Conservation (phyloP, 2,113 vertebrate genomes). For the Spilogale gracilis region DNA sequence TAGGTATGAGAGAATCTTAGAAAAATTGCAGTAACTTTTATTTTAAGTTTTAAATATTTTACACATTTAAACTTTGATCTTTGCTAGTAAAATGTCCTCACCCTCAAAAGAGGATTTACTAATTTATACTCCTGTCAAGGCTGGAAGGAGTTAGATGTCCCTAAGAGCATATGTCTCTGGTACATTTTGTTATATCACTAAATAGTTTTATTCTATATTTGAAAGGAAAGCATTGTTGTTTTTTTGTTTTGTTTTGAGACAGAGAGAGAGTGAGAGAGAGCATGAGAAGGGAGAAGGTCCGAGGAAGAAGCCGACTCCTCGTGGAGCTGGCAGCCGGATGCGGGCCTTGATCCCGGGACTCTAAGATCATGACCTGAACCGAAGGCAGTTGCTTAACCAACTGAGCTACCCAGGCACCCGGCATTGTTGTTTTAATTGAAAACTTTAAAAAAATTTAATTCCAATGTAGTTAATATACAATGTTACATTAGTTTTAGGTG, state of each 20-base stretch:
- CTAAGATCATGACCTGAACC: too few relatives aligned
- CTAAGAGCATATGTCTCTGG: background rate
- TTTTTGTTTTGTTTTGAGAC: background rate
- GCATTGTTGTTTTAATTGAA: background rate
- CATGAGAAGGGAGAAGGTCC: too few relatives aligned
- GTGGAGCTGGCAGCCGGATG: too few relatives aligned
- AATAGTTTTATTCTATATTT: background rate
- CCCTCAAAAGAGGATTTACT: background rate
- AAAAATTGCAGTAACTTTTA: background rate
- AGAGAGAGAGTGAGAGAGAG: too few relatives aligned
- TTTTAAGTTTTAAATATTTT: background rate
- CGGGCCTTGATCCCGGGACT: too few relatives aligned
- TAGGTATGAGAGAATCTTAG: background rate
- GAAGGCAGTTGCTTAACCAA: too few relatives aligned
- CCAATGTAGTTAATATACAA: background rate
- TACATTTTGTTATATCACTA: background rate
- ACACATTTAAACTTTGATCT: background rate
- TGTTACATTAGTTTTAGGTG: background rate
- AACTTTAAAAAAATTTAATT: background rate
- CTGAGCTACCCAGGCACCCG: too few relatives aligned
- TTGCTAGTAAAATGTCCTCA: background rate
- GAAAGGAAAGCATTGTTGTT: background rate
- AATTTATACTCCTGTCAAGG: background rate
- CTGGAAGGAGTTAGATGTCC: background rate
- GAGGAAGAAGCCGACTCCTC: too few relatives aligned